Evolutionary conservation across 2,797 vertebrate species (phyloP).

Genomic region (Enteromius afrohamiltoni): DNA sequence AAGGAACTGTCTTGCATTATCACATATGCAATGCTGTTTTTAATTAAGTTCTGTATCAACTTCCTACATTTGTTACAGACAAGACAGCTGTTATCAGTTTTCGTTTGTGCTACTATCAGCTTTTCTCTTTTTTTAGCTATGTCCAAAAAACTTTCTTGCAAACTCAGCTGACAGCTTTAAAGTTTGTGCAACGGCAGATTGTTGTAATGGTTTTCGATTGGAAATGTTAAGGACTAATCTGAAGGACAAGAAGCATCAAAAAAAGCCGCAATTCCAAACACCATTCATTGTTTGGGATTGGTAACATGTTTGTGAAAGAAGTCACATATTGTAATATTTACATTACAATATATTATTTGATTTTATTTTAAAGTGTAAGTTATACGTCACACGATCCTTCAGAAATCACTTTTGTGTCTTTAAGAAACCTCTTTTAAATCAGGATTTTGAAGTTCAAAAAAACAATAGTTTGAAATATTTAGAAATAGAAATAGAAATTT

Average conservation of each 20-base stretch:
- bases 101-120: not conserved
- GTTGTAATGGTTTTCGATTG: not conserved
- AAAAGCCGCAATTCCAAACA: not conserved
- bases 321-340: not conserved
- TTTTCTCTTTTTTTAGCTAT: not conserved
- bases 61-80: not conserved
- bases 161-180: conserved; percentile 11
- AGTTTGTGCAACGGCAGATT: not conserved
- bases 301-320: not conserved
- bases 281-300: not conserved
- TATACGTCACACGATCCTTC: not conserved
- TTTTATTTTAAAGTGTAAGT: not conserved
- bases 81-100: not conserved
- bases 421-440: not conserved
- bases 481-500: not conserved
- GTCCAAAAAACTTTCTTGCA: not conserved
- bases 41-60: not conserved
- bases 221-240: not conserved
- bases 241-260: not conserved
- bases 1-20: conserved; percentile 18
- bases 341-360: not conserved
- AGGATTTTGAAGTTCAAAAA: not conserved
- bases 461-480: not conserved
- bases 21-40: not conserved
- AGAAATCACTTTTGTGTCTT: not conserved